Conservation (phyloP, 2,888 invertebrate species). For the Aspidiotus destructor region DNA sequence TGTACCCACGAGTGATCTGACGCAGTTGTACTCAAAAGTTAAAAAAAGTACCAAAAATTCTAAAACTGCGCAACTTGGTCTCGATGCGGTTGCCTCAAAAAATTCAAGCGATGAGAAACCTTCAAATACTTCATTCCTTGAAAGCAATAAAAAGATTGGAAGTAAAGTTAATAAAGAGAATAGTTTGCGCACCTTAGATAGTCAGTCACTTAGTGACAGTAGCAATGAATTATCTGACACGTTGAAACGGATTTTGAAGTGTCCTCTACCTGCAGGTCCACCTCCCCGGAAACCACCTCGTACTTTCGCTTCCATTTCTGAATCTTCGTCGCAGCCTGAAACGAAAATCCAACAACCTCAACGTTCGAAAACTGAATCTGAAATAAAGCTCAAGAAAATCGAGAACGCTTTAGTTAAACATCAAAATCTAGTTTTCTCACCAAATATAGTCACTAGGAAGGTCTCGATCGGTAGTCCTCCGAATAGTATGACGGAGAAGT, state of each 20-base stretch:
- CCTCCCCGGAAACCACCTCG: slow-evolving; percentile 68
- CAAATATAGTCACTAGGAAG: neutral
- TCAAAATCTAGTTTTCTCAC: slow-evolving; percentile 8
- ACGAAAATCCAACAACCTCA: slow-evolving; percentile 34
- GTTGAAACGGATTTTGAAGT: slow-evolving; percentile 51
- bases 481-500: neutral
- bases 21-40: slow-evolving; percentile 10
- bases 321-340: neutral
- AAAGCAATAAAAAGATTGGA: neutral
- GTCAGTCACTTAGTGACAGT: neutral
- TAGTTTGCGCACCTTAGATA: too few relatives aligned
- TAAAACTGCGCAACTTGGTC: neutral
- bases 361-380: slow-evolving; percentile 43
- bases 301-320: slow-evolving; percentile 43
- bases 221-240: slow-evolving; percentile 25
- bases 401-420: slow-evolving; percentile 38
- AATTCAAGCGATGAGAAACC: neutral
- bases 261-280: slow-evolving; percentile 58
- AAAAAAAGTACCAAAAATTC: slow-evolving; percentile 9
- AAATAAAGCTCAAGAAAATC: slow-evolving; percentile 49
- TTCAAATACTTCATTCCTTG: neutral
- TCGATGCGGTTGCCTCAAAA: neutral
- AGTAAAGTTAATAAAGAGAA: slow-evolving; percentile 4
- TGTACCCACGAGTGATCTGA: neutral
- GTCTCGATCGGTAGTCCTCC: neutral